Conservation (phyloP, 1,140 invertebrate species). For the Polypedilum vanderplanki region DNA sequence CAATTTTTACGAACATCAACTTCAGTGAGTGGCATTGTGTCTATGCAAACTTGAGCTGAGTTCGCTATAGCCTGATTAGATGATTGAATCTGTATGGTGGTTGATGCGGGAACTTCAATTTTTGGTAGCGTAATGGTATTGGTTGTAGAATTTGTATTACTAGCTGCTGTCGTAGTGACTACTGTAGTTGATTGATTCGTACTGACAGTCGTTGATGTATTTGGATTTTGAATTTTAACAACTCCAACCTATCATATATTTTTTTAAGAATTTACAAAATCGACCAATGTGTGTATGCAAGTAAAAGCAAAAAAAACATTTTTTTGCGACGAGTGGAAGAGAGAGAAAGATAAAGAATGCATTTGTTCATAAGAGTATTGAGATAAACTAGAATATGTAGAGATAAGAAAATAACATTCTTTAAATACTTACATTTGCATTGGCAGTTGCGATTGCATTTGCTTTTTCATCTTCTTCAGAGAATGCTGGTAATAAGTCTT, state of each 20-base stretch:
- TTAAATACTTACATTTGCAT: conserved; percentile 40
- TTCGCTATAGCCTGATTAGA: conserved; percentile 50
- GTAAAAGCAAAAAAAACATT: too few relatives aligned
- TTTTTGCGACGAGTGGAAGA: too few relatives aligned
- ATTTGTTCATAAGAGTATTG: too few relatives aligned
- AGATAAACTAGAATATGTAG: neutral
- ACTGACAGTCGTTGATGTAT: conserved; percentile 47
- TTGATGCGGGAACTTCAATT: conserved; percentile 38
- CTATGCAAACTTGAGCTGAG: conserved; percentile 61
- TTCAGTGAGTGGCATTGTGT: conserved; percentile 56
- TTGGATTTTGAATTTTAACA: conserved; percentile 49
- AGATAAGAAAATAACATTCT: neutral
- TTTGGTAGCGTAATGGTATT: conserved; percentile 41
- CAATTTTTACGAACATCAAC: conserved; percentile 56
- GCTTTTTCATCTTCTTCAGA: conserved; percentile 82
- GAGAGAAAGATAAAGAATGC: too few relatives aligned
- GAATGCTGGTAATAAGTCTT: conserved; percentile 91
- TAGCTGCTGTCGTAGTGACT: neutral
- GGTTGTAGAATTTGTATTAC: conserved; percentile 38
- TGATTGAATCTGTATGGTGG: conserved; percentile 47
- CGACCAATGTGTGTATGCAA: neutral
- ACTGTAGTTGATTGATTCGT: conserved; percentile 43
- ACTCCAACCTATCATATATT: conserved; percentile 53
- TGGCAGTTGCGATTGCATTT: conserved; percentile 46
- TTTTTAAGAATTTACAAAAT: conserved; percentile 35